Conservation (phyloP, 2,113 vertebrate genomes). For the Scopus umbretta region DNA sequence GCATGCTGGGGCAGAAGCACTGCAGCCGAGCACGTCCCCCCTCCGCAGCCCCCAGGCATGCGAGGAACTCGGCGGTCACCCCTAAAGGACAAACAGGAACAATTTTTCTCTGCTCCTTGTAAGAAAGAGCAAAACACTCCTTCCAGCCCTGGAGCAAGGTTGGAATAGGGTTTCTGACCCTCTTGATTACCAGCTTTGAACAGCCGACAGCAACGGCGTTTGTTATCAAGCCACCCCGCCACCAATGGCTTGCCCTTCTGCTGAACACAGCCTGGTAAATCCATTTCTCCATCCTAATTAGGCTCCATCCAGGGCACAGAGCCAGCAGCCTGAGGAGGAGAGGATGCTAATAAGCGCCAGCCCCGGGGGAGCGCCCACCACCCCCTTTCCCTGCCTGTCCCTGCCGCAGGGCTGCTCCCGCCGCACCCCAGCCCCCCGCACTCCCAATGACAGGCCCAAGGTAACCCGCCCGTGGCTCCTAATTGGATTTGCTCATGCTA, state of each 20-base stretch:
- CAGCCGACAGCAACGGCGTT: accelerated
- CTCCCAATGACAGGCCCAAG: background rate
- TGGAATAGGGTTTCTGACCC: background rate
- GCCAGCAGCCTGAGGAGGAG: background rate
- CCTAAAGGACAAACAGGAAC: background rate
- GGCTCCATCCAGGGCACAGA: accelerated
- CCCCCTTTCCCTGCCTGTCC: background rate
- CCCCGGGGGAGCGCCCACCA: accelerated
- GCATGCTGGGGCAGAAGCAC: accelerated
- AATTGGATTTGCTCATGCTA: conserved; percentile 21
- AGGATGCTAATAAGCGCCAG: background rate
- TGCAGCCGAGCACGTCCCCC: accelerated
- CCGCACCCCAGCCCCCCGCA: accelerated
- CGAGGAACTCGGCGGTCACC: accelerated
- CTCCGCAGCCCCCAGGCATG: accelerated
- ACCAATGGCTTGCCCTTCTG: accelerated
- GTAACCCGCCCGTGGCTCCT: background rate
- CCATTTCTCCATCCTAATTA: background rate
- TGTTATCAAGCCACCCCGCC: background rate
- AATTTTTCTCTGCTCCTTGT: background rate
- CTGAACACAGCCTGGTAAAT: background rate
- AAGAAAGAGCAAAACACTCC: background rate
- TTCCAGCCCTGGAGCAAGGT: background rate
- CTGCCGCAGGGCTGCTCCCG: accelerated
- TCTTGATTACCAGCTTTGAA: background rate